Base-by-base conservation (phyloP, 2,113 vertebrate genomes). In the Nothocercus julius region DNA sequence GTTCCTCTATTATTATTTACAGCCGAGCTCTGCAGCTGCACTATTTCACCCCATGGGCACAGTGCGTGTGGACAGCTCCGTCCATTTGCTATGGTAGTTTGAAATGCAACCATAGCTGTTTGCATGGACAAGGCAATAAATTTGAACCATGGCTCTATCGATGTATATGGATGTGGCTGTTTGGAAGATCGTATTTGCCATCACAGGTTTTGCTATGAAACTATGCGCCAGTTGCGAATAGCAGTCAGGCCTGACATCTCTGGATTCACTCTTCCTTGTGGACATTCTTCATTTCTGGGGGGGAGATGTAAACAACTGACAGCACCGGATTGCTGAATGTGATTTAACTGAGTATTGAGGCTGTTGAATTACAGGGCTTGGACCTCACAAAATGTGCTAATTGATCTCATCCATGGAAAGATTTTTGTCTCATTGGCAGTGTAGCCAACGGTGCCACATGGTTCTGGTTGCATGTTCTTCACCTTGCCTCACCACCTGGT, bases 251-350 rank as follows among this genome's bases (percentile, higher is more conserved):
- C 81, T 2, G 21, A 19, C 16, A 42, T 40, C 80, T 61, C 45
- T 0, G 85, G 74, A 42, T 3, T 1, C 12, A 1, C 6, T 68
- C 40, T 0, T 6, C 2, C 42, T 13, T 6, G 20, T 0, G 53
- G 36, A 53, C 22, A 13, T 53, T 42, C 72, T 68, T 75, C 14
- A 0, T 13, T 36, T 5, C 36, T 8, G 5, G 56, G 59, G 63
- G 56, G 63, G 53, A 76, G 36, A 49, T 34, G 56, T 27, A 54
- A 64, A 24, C 3, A 1, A 2, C 85, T 8, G 54, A 40, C 74
- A 72, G 66, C 4, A 0, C 0, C 20, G 64, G 47, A 2, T 25
- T 30, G 85, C 51, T n/a, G 44, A 51, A 2, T n/a, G 12, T 3
- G 85, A n/a, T 20, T 42, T 2, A 13, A 1, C 59, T 1, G 58